Evolutionary conservation across 2,888 invertebrate species (phyloP), one percentile per base, ranked within the genome.

Genomic region (Philaethria dido): DNA sequence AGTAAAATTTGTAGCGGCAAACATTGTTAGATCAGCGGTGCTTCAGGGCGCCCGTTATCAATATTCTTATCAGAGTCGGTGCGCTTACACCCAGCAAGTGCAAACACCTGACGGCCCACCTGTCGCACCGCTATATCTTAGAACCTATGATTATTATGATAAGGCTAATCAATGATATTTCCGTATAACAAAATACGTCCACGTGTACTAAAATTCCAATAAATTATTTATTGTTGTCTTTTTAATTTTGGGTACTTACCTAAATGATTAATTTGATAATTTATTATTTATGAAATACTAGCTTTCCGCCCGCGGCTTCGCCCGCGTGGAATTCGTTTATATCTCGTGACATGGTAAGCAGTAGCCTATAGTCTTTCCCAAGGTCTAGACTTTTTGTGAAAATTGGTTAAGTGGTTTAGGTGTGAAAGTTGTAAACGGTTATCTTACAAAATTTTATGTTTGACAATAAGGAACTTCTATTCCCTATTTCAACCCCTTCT

Each of bases 71-170:
- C 88, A 86, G 75, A 60, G 70, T 72, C 71, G 70, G 89, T 83
- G 81, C 88, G 79, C 77, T 75, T 77, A 85, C 82, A 89, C 89
- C 80, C 77, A 74, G 80, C 84, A 80, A 84, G 89, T 89, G 86
- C 89, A 86, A 85, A 86, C 91, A 91, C 91, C 91, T 91, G 91
- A 85, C 78, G 69, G 66, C 68, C 79, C 89, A 89, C 89, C 89
- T 89, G 90, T 83, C 75, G 68, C 74, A 77, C 79, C 74, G 76
- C 76, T 75, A 76, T 78, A 79, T 80, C 78, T 81, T 76, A 76
- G 74, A 72, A 71, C 64, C 74, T 78, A 75, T 77, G 69, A 72
- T 74, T 69, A 72, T 63, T 71, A 66, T 63, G 55, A 65, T 66
- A 64, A 69, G 22, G 60, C 44, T 42, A 68, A 60, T 67, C 66